Evolutionary conservation across 2,797 vertebrate species (phyloP).

Genomic region (Sebastes trivittatus): DNA sequence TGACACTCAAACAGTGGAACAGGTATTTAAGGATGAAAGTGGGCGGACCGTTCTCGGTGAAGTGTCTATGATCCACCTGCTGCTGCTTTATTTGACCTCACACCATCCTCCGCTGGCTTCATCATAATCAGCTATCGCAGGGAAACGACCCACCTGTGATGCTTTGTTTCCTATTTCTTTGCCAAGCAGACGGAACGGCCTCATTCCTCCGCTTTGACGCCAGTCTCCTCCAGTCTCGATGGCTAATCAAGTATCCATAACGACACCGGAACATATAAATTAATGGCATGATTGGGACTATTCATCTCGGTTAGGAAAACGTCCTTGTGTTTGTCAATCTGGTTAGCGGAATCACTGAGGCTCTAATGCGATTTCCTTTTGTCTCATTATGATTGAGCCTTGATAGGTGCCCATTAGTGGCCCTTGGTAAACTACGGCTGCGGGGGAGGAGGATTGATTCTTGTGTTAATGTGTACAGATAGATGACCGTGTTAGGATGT

Average conservation of each 20-base stretch:
- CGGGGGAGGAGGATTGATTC: constrained; percentile 76
- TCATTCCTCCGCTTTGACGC: constrained; percentile 74
- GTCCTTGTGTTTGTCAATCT: constrained; percentile 74
- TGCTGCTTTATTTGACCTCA: constrained; percentile 45
- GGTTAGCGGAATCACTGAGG: constrained; percentile 69
- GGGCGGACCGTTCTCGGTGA: not conserved
- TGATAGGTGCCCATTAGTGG: constrained; percentile 78
- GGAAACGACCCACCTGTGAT: constrained; percentile 28
- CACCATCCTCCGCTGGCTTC: constrained; percentile 15
- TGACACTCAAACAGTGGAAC: not conserved
- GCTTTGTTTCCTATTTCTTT: constrained; percentile 31
- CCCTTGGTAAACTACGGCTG: constrained; percentile 71
- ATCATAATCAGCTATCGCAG: constrained; percentile 19
- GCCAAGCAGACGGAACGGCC: not conserved
- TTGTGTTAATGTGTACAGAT: constrained; percentile 75
- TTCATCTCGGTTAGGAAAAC: constrained; percentile 74
- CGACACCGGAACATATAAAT: constrained; percentile 69
- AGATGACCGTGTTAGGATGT: constrained; percentile 61
- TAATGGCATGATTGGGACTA: constrained; percentile 71
- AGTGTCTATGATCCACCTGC: constrained; percentile 45
- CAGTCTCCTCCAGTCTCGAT: constrained; percentile 23
- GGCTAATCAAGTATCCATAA: constrained; percentile 73
- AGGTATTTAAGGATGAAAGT: constrained; percentile 29
- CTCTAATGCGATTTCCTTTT: constrained; percentile 75
- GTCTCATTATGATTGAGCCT: constrained; percentile 79